Evolutionary conservation across 1,140 invertebrate species (phyloP).

Genomic region (Brachionus koreanus): DNA sequence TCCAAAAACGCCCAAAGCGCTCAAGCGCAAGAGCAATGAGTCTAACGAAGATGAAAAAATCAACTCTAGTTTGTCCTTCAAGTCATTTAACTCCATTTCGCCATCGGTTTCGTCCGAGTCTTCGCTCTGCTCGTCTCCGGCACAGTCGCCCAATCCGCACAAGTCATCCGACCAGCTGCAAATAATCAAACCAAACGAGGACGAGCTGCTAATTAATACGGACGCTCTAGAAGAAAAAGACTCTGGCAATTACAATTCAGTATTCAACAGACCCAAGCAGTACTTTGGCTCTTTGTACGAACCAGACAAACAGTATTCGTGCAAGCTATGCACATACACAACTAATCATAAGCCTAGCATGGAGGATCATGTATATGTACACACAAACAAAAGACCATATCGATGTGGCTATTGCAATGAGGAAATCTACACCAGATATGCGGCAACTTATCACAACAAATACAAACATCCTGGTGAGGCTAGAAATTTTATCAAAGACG

Average conservation of each 20-base stretch:
- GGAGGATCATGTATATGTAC: slow-evolving; percentile 44
- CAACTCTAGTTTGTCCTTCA: not conserved
- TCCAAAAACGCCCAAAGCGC: not conserved
- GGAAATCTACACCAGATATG: slow-evolving; percentile 42
- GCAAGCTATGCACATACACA: slow-evolving; percentile 39
- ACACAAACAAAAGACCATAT: slow-evolving; percentile 37
- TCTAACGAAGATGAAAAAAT: not conserved
- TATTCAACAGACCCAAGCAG: slow-evolving; percentile 43
- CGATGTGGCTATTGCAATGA: slow-evolving; percentile 44
- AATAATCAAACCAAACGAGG: not conserved
- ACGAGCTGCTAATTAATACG: not conserved
- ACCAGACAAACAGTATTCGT: slow-evolving; percentile 44
- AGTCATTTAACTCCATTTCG: not conserved
- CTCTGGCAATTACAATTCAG: not conserved
- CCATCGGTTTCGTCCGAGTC: slow-evolving; percentile 11
- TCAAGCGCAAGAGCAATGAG: not conserved
- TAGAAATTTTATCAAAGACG: slow-evolving; percentile 43
- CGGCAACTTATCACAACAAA: slow-evolving; percentile 44
- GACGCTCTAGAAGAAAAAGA: not conserved
- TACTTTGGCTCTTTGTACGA: slow-evolving; percentile 43
- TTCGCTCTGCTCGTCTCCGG: not conserved
- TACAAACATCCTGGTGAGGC: slow-evolving; percentile 42
- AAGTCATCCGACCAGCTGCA: not conserved
- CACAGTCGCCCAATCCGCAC: not conserved
- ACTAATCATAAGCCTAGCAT: slow-evolving; percentile 44